Evolutionary conservation across 37 sponge, comb jelly and placozoan species (phyloP).

Genomic region (Geodia barretti): DNA sequence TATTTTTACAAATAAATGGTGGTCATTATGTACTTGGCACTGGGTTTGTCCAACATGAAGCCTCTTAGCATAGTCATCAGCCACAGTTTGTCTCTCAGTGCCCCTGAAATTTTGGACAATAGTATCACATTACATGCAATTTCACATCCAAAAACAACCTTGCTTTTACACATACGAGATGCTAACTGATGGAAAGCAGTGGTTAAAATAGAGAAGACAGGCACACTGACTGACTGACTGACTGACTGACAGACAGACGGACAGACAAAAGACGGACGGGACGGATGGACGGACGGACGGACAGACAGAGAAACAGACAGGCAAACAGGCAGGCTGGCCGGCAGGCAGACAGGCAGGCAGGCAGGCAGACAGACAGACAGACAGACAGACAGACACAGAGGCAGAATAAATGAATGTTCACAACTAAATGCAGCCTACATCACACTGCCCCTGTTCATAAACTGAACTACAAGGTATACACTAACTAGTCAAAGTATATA

Average conservation of each 20-base stretch:
- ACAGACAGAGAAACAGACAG: too few relatives aligned
- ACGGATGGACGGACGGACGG: not conserved
- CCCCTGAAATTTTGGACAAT: constrained; percentile 59
- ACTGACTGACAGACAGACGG: not conserved
- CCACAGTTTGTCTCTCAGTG: constrained; percentile 91
- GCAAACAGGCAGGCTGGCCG: too few relatives aligned
- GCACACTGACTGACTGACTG: not conserved
- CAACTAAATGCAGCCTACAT: not conserved
- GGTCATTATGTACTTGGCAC: constrained; percentile 37
- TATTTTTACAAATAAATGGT: not conserved
- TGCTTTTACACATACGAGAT: too few relatives aligned
- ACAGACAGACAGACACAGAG: not conserved
- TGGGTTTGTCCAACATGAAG: constrained; percentile 85
- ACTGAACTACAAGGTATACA: not conserved
- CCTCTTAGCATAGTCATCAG: constrained; percentile 93
- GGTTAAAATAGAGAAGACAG: not conserved
- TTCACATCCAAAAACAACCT: not conserved
- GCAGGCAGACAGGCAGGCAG: not conserved
- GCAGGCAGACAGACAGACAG: not conserved
- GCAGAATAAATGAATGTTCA: not conserved
- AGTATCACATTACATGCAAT: too few relatives aligned
- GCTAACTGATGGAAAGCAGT: not conserved
- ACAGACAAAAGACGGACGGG: not conserved
- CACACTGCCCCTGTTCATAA: not conserved
- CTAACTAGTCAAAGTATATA: not conserved